Conservation (phyloP, 2,888 invertebrate species). For the Allacma fusca region DNA sequence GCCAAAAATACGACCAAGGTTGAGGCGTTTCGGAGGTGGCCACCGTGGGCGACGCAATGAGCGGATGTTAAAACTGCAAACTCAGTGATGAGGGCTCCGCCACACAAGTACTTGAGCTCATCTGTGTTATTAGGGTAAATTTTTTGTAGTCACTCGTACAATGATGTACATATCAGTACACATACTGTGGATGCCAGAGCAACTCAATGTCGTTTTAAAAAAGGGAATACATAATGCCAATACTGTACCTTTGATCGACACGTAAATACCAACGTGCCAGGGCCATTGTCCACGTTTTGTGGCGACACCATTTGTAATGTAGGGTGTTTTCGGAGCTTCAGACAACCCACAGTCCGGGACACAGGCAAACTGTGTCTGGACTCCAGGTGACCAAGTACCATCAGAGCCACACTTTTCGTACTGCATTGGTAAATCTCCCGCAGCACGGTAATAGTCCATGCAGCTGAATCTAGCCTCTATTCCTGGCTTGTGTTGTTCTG, state of each 20-base stretch:
- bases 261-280: slow-evolving; percentile 70
- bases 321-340: slow-evolving; percentile 59
- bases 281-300: slow-evolving; percentile 64
- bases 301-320: slow-evolving; percentile 56
- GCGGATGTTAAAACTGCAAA: slow-evolving; percentile 64
- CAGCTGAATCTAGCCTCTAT: slow-evolving; percentile 59
- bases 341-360: slow-evolving; percentile 60
- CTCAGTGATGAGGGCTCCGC: slow-evolving; percentile 68
- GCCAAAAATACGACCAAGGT: slow-evolving; percentile 56
- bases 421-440: slow-evolving; percentile 59
- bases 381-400: slow-evolving; percentile 57
- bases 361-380: slow-evolving; percentile 53
- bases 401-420: slow-evolving; percentile 60
- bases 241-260: slow-evolving; percentile 63
- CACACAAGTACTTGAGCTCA: slow-evolving; percentile 64
- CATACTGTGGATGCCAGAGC: no score
- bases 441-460: slow-evolving; percentile 54
- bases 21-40: slow-evolving; percentile 53
- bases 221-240: no score
- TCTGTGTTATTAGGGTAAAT: slow-evolving; percentile 46
- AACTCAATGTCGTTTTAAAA: no score
- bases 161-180: no score
- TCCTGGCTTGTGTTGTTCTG: slow-evolving; percentile 56
- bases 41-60: slow-evolving; percentile 58
- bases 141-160: no score